Evolutionary conservation across 2,113 vertebrate species (phyloP).

Genomic region (Cyphomyrus plagiostoma): DNA sequence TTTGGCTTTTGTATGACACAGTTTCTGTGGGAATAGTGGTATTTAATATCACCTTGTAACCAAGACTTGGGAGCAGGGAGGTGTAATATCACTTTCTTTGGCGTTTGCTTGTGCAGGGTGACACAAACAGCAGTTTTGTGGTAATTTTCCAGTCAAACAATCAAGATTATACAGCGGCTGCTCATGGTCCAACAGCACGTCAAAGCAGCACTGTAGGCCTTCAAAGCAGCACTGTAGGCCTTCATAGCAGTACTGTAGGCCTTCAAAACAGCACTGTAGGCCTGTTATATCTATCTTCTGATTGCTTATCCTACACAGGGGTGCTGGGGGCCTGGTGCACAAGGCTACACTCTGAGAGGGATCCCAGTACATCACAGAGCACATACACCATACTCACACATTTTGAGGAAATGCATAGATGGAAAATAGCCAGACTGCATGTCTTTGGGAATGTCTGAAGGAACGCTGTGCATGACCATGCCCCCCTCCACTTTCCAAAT

Average conservation of each 20-base stretch:
- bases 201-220: background rate
- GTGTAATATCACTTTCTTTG: background rate
- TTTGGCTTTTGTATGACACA: background rate
- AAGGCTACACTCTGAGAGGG: background rate
- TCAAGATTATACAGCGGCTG: background rate
- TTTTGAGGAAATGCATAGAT: too few species aligned
- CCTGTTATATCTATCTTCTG: background rate
- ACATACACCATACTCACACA: background rate
- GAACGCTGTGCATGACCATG: too few species aligned
- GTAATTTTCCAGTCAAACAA: background rate
- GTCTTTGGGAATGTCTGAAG: too few species aligned
- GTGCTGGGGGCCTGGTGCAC: background rate
- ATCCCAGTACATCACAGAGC: background rate
- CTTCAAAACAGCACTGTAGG: background rate
- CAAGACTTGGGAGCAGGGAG: background rate
- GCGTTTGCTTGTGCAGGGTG: background rate
- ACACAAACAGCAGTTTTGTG: background rate
- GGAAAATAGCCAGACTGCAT: too few species aligned
- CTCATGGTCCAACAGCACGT: background rate
- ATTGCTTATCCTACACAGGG: background rate
- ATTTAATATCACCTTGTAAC: background rate
- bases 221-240: background rate
- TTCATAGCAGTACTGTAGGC: background rate
- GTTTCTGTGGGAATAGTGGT: background rate
- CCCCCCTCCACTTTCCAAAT: too few species aligned